These are phyloP conservation scores for Lathamus discolor DNA, from an alignment of 2,113 vertebrate species.

Conservation along the genomic window DNA sequence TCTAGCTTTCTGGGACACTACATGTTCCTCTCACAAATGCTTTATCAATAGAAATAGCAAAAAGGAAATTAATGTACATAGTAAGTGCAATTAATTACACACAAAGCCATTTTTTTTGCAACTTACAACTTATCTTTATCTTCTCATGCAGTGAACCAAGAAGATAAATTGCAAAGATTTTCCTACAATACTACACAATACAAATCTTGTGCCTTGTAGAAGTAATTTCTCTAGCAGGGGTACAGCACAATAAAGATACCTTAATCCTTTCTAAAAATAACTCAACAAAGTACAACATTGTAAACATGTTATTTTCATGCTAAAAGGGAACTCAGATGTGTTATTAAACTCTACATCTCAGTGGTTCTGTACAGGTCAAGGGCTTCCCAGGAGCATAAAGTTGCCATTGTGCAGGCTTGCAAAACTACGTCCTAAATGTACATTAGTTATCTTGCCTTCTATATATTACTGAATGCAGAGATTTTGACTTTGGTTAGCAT, in stretches of 20 bases:
- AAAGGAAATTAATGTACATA: neutral
- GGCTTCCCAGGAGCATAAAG: neutral
- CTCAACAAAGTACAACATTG: neutral
- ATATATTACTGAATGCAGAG: neutral
- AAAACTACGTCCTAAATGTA: neutral
- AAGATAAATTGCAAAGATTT: neutral
- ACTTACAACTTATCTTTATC: neutral
- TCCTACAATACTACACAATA: neutral
- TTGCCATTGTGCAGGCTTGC: fast-evolving
- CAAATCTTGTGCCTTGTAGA: neutral
- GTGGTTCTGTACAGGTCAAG: neutral
- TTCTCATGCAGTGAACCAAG: neutral
- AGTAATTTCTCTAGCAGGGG: neutral
- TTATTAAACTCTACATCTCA: neutral
- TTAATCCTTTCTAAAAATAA: neutral
- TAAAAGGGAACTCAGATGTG: neutral
- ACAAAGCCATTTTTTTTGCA: neutral
- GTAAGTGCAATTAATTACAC: neutral
- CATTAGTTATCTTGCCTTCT: neutral
- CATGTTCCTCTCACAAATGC: neutral
- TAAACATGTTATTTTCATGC: neutral
- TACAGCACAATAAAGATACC: neutral
- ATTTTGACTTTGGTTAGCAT: neutral
- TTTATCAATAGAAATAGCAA: neutral
- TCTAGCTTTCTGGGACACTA: neutral